Base-by-base conservation (phyloP, 2,888 invertebrate genomes). In the Gerris lacustris region DNA sequence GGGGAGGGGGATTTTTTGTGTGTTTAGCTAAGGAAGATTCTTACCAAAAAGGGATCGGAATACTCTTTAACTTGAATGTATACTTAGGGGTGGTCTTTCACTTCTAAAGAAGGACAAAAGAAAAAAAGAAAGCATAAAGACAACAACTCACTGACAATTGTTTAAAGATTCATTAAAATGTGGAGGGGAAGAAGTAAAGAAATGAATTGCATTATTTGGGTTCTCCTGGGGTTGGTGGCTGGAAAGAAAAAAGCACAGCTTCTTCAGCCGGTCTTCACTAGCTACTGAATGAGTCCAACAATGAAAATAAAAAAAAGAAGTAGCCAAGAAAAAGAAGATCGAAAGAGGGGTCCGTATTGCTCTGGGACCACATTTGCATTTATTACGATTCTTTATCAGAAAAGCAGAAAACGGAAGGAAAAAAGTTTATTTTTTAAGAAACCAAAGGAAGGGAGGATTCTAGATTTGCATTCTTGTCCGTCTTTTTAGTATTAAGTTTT, bases 361-460 rank as follows among this genome's bases (percentile, higher is more conserved):
- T 64, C 64, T 64, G 64, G 64, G 64, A 18, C 64, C 64, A 69
- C 67, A 73, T 73, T 73, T 72, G 73, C 73, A 73, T 73, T 73
- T 73, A 73, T 72, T 72, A 71, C 72, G 69, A 70, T 71, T 72
- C 72, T 73, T 73, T 71, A 71, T 71, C 72, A 69, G 66, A 55
- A 68, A 45, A 31, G 31, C 31, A 31, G 31, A 31, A 31, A 31
- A 31, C 31, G 55, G 5, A 43, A 17, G 70, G 18, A 43, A 45
- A 44, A 47, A 44, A 4, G 69, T 44, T 15, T 6, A 9, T n/a
- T 44, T 44, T 11, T 18, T n/a, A 44, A 31, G 18, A 44, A 44
- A n/a, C 11, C n/a, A 18, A 67, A 45, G 67, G 62, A n/a, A 44
- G 67, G 71, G n/a, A 68, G 43, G 17, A 43, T 15, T 44, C 47